Evolutionary conservation across 2,113 vertebrate genomes (phyloP), one percentile per base, ranked within the genome.

Genomic region (Erythrocebus patas): DNA sequence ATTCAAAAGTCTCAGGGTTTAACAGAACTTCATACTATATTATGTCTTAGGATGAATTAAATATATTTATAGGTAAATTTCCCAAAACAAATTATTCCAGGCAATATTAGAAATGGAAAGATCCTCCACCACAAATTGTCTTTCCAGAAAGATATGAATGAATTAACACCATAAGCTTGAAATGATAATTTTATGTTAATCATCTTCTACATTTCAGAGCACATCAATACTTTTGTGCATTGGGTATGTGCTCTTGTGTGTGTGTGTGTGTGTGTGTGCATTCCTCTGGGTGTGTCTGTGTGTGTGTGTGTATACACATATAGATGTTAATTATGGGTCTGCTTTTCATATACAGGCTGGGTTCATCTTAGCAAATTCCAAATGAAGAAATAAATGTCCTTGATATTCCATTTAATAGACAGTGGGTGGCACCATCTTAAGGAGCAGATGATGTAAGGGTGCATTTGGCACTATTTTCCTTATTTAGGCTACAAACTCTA

Each of bases 401-500:
- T 98, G 90, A 93, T 86, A 96, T 98, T 98, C 98, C 90, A 92
- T 96, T 98, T 98, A 97, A 97, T 98, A 98, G 98, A 98, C 91
- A 98, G 98, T 87, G 94, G 89, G 91, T 98, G 98, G 96, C 98
- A 97, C 96, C 91, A 57, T 91, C 98, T 97, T 98, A 97, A 96
- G 97, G 92, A 98, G 97, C 78, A 0, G 1, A 96, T 96, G 91
- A 97, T 90, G 59, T 52, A 73, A 93, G 89, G 27, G 96, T 93
- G 81, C 82, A 88, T 96, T 97, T 94, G 96, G 95, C 98, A 97
- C 57, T 97, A 83, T 98, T 98, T 98, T 98, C 97, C 98, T 97
- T 98, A 98, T 99, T 99, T 98, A 98, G 97, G 96, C 98, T 98
- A 98, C 96, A 97, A 95, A 98, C 96, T 98, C 97, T 97, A 99